Evolutionary conservation across 2,888 invertebrate species (phyloP).

Genomic region (Erebia aethiops): DNA sequence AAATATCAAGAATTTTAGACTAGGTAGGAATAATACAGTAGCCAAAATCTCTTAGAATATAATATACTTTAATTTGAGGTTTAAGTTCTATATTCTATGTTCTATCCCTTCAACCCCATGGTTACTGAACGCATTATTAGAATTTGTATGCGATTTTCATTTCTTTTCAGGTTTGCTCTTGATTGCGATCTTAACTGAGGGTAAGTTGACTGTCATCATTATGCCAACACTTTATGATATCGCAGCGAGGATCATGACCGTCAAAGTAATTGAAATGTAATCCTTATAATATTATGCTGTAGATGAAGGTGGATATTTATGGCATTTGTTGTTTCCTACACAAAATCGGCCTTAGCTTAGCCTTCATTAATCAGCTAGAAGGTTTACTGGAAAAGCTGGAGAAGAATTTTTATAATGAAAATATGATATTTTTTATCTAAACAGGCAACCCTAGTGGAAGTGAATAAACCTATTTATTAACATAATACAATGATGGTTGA

Average conservation of each 20-base stretch:
- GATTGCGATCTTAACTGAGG: conserved; percentile 6
- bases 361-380: too few relatives aligned
- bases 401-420: not conserved
- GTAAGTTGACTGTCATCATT: not conserved
- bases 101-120: not conserved
- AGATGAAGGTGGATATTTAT: not conserved
- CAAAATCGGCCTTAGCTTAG: not conserved
- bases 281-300: not conserved
- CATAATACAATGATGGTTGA: conserved; percentile 74
- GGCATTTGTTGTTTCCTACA: not conserved
- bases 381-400: not conserved
- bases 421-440: not conserved
- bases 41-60: too few relatives aligned
- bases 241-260: not conserved
- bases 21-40: too few relatives aligned
- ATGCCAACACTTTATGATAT: not conserved
- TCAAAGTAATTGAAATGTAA: not conserved
- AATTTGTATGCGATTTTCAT: conserved; percentile 19
- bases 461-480: conserved; percentile 54
- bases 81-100: not conserved
- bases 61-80: too few relatives aligned
- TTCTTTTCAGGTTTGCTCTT: conserved; percentile 16
- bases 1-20: too few relatives aligned
- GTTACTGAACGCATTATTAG: not conserved
- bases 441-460: conserved; percentile 33